These are phyloP conservation scores for Heliconius ethilla DNA, from an alignment of 2,888 invertebrate species.

Conservation along the genomic window DNA sequence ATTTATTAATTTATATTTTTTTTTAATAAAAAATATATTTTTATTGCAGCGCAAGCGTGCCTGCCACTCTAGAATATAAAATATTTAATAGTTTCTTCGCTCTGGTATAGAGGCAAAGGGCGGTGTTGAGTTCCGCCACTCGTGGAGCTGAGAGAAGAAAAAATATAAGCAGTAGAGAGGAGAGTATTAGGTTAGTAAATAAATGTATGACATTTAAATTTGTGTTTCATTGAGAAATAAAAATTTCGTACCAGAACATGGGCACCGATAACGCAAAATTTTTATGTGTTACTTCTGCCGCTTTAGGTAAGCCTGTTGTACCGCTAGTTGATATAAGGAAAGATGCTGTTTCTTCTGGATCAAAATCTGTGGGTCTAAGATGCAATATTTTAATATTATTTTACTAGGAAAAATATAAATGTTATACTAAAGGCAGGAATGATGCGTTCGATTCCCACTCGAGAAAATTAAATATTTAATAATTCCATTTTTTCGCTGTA, in stretches of 20 bases:
- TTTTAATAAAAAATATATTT: too few species aligned
- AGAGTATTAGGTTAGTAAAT: not conserved
- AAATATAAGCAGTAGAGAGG: too few species aligned
- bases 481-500: too few species aligned
- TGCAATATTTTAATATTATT: not conserved
- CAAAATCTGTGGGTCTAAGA: constrained; percentile 61
- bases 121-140: too few species aligned
- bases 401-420: not conserved
- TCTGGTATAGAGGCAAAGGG: too few species aligned
- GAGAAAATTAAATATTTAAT: too few species aligned
- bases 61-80: too few species aligned
- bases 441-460: too few species aligned
- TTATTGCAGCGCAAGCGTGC: too few species aligned
- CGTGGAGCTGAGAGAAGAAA: too few species aligned
- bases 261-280: constrained; percentile 56
- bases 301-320: constrained; percentile 68
- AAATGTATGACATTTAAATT: not conserved
- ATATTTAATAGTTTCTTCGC: too few species aligned
- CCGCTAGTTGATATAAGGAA: constrained; percentile 67
- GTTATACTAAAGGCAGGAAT: not conserved
- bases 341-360: constrained; percentile 57
- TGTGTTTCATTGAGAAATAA: not conserved
- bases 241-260: constrained; percentile 55
- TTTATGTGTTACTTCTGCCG: constrained; percentile 63
- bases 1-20: not conserved